Base-by-base conservation (phyloP, 2,797 vertebrate species). In the Falco columbarius region DNA sequence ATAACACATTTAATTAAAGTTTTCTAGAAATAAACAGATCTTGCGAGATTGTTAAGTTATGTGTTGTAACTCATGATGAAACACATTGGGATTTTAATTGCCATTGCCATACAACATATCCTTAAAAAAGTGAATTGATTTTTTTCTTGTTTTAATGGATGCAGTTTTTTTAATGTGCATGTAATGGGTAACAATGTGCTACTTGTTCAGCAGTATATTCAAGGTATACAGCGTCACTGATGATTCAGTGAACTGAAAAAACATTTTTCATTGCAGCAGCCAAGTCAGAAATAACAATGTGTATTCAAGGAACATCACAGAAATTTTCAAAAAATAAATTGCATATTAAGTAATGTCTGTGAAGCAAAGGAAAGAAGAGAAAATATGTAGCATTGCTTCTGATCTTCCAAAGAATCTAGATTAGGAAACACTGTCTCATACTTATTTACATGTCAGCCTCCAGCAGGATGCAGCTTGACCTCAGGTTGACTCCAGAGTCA, bases 381-480 rank as follows among this genome's bases (percentile, higher is more conserved):
- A 93, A 88, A 27, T 12, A 9, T 38, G 47, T 22, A 59, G 29
- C 47, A 13, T 13, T 65, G 56, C 44, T 63, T 51, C 40, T 91
- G 87, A 82, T 86, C 47, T 90, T 88, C 52, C 59, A 83, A 73
- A 79, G 80, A 84, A 90, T 74, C 24, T 73, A 83, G 72, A 30
- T 67, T 58, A 92, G 75, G 80, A 95, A 96, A 56, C 32, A 80
- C 49, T 74, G 56, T 63, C 71, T 95, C 52, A 30, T 56, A 22
- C n/a, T 87, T 81, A 93, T 86, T 91, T 93, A 86, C 90, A 76
- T 92, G 79, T 79, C 82, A 96, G 58, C 80, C 95, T 95, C 51
- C 59, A 95, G 94, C 32, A 72, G 73, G 52, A 62, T 75, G 62
- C 47, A 73, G 61, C 68, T 74, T 94, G 91, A 97, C 86, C 82